Evolutionary conservation across 1,140 invertebrate species (phyloP).

Genomic region (Probaryconus sp.): DNA sequence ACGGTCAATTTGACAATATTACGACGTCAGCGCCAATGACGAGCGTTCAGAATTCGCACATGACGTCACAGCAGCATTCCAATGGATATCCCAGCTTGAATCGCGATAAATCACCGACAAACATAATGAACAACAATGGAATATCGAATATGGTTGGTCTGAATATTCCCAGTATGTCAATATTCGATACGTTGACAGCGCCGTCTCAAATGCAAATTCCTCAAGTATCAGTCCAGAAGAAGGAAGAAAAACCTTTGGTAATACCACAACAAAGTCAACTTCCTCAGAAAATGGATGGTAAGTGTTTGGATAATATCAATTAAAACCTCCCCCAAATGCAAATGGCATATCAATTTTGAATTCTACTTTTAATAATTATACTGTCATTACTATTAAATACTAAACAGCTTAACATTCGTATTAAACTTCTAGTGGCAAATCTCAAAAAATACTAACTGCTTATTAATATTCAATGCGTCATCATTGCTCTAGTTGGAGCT

Average conservation of each 20-base stretch:
- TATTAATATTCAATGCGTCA: conserved; percentile 66
- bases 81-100: conserved; percentile 76
- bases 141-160: conserved; percentile 74
- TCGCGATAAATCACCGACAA: conserved; percentile 76
- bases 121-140: conserved; percentile 78
- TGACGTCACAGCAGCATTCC: conserved; percentile 71
- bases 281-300: conserved; percentile 75
- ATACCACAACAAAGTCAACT: conserved; percentile 70
- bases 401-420: too few relatives aligned
- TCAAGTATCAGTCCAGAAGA: conserved; percentile 78
- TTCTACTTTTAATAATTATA: too few relatives aligned
- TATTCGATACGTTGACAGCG: conserved; percentile 81
- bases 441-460: conserved; percentile 65
- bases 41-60: conserved; percentile 70
- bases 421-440: too few relatives aligned
- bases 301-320: conserved; percentile 51
- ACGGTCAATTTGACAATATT: conserved; percentile 72
- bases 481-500: conserved; percentile 73
- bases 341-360: too few relatives aligned
- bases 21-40: conserved; percentile 63
- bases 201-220: conserved; percentile 75
- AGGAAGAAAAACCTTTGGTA: conserved; percentile 74
- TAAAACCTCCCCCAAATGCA: too few relatives aligned
- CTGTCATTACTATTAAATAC: too few relatives aligned
- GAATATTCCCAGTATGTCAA: conserved; percentile 80